These are phyloP conservation scores for Harmothoe impar DNA, from an alignment of 2,888 invertebrate species.

Conservation along the genomic window DNA sequence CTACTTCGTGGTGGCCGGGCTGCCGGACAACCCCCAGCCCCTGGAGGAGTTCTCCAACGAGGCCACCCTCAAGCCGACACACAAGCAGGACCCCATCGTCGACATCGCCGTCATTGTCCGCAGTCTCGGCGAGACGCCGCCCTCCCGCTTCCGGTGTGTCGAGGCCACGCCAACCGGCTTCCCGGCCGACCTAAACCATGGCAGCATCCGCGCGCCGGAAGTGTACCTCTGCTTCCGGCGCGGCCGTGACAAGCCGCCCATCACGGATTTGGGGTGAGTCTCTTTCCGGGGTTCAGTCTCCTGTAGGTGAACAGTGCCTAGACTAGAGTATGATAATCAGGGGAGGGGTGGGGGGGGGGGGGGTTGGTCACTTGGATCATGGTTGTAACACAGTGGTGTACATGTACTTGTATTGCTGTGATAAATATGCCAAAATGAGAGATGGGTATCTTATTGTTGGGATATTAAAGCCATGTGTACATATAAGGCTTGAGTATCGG, in stretches of 20 bases:
- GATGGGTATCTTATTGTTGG: too few species aligned
- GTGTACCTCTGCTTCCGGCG: slow-evolving; percentile 96
- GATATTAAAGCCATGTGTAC: too few species aligned
- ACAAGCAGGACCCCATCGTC: slow-evolving; percentile 92
- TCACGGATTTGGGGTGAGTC: slow-evolving; percentile 96
- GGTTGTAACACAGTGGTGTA: too few species aligned
- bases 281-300: neutral
- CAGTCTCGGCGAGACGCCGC: slow-evolving; percentile 90
- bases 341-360: too few species aligned
- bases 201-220: slow-evolving; percentile 95
- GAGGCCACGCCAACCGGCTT: slow-evolving; percentile 86
- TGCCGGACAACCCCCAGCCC: slow-evolving; percentile 90
- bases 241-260: slow-evolving; percentile 96
- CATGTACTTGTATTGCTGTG: too few species aligned
- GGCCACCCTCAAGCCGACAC: slow-evolving; percentile 90
- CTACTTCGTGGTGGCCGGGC: slow-evolving; percentile 98
- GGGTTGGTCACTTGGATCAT: too few species aligned
- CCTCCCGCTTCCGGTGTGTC: slow-evolving; percentile 78
- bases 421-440: too few species aligned
- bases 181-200: slow-evolving; percentile 98
- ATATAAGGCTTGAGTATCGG: too few species aligned
- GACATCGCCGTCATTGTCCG: slow-evolving; percentile 97
- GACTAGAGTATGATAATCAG: too few species aligned
- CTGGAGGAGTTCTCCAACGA: slow-evolving; percentile 89
- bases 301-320: too few species aligned